Base-by-base conservation (phyloP, 2,113 vertebrate species). In the Isichthys henryi region DNA sequence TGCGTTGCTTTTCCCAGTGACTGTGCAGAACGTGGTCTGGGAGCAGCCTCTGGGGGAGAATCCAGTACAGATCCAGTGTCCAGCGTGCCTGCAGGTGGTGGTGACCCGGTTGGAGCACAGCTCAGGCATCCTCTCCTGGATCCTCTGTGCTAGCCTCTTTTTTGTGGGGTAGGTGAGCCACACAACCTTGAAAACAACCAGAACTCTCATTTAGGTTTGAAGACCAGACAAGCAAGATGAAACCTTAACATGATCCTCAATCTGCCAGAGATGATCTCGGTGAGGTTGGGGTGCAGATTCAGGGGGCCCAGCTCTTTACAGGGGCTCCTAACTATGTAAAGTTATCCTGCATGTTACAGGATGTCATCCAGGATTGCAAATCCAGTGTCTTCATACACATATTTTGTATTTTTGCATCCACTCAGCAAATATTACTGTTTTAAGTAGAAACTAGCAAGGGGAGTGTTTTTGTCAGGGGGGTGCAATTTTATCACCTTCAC, bases 101-200 rank as follows among this genome's bases (percentile, higher is more conserved):
- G 90, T 96, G 86, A 97, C 96, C 0, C 95, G 90, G 58, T 89
- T 97, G 80, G 92, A 93, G 0, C 92, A 96, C 0, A 94, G 88
- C 0, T 39, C 96, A 0, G 97, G 97, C 0, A 92, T 95, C 6
- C 90, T 97, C 91, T 93, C 96, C 86, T 97, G 97, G 97, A 94
- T 97, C 7, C 95, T 94, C 0, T 97, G 96, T n/a, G 96, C 96
- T 45, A 95, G 96, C 88, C 94, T 97, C 48, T 96, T 92, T 90
- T 87, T 97, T 88, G 8, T 97, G 87, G 97, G 97, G 97, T 97
- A 94, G 90, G 96, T 56, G 48, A 31, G n/a, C 85, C n/a, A 6
- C 27, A 15, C 11, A 35, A 7, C 27, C 48, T 52, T 86, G 15
- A 52, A 86, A 86, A 52, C 83, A 85, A 15, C 48, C 10, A n/a